Evolutionary conservation across 2,113 vertebrate genomes (phyloP).

Genomic region (Phylloscopus whistleri): DNA sequence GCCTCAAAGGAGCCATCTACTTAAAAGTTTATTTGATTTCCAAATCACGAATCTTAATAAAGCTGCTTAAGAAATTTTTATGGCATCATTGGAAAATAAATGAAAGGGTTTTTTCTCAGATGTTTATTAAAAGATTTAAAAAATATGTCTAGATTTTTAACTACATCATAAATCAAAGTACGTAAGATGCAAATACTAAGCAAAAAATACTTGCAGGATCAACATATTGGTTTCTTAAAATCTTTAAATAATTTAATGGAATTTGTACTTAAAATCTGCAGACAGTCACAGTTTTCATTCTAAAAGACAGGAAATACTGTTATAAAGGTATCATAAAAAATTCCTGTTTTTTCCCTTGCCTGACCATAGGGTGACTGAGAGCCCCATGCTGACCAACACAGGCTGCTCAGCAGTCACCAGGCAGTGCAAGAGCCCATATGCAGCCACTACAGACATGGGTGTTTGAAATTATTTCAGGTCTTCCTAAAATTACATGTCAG

Average conservation of each 20-base stretch:
- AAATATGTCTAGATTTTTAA: neutral
- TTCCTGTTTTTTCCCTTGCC: neutral
- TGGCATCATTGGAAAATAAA: neutral
- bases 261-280: neutral
- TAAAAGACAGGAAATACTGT: neutral
- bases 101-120: neutral
- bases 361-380: neutral
- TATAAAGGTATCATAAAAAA: neutral
- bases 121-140: neutral
- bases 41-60: neutral
- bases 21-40: neutral
- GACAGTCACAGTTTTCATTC: neutral
- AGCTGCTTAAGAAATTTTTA: neutral
- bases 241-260: neutral
- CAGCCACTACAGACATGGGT: neutral
- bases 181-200: neutral
- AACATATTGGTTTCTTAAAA: neutral
- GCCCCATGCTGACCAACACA: accelerated
- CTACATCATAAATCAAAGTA: neutral
- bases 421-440: neutral
- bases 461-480: neutral
- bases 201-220: neutral
- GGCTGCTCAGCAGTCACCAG: neutral
- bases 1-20: neutral
- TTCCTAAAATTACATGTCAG: neutral